Conservation (phyloP, 2,113 vertebrate genomes). For the Urocitellus parryii region DNA sequence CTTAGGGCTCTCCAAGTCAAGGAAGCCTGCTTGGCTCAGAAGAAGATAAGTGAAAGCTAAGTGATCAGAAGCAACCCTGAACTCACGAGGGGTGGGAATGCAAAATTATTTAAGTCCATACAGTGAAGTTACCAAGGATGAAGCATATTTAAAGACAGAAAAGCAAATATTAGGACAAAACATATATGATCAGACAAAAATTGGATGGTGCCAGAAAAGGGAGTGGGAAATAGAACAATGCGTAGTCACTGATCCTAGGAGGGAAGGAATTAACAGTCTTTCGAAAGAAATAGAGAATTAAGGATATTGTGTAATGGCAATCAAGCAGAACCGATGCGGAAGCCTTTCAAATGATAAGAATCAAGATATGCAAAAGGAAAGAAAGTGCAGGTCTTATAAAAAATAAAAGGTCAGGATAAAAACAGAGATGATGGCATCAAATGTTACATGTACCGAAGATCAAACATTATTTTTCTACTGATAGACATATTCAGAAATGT, state of each 20-base stretch:
- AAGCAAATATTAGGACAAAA: background rate
- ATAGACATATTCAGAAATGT: background rate
- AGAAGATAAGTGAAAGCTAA: background rate
- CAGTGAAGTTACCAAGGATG: background rate
- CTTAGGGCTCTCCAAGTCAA: background rate
- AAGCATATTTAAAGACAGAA: background rate
- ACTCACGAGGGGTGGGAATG: background rate
- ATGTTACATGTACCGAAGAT: background rate
- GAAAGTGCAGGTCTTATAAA: background rate
- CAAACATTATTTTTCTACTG: background rate
- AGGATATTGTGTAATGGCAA: background rate
- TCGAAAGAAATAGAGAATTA: conserved; percentile 20
- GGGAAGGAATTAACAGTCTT: conserved; percentile 4
- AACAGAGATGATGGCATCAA: background rate
- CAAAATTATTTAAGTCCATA: background rate
- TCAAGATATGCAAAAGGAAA: background rate
- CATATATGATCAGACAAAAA: background rate
- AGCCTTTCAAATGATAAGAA: conserved; percentile 17
- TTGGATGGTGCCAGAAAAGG: background rate
- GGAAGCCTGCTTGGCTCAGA: background rate
- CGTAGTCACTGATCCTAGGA: background rate
- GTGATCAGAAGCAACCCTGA: background rate
- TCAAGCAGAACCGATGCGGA: background rate
- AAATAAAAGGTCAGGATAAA: background rate
- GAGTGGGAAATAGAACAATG: background rate